Conservation (phyloP, 2,113 vertebrate genomes). For the Oxyruncus cristatus region DNA sequence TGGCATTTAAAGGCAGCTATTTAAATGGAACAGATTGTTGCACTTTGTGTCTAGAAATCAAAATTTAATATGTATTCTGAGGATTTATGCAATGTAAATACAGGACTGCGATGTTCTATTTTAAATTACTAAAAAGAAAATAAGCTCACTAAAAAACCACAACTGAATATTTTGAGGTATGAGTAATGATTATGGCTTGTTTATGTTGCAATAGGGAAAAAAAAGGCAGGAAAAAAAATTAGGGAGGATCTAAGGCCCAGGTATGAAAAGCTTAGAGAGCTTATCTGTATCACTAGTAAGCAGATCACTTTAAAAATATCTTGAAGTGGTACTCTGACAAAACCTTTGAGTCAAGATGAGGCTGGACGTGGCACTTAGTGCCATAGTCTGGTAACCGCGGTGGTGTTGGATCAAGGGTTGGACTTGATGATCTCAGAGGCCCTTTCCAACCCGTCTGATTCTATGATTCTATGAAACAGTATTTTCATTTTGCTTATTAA, state of each 20-base stretch:
- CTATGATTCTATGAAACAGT: too few species aligned
- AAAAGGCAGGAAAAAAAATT: not conserved
- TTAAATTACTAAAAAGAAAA: not conserved
- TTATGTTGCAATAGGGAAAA: not conserved
- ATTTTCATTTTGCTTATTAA: not conserved
- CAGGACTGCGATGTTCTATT: not conserved
- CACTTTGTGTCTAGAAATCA: conserved; percentile 2
- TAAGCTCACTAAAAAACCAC: not conserved
- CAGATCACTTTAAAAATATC: not conserved
- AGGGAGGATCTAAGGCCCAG: not conserved
- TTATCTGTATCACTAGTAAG: not conserved
- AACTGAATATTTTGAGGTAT: not conserved
- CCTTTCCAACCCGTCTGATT: too few species aligned
- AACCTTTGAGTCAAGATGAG: not conserved
- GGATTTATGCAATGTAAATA: not conserved
- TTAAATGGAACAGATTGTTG: conserved; percentile 17
- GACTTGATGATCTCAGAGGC: too few species aligned
- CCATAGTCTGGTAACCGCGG: too few species aligned
- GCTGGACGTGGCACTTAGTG: too few species aligned
- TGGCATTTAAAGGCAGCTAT: not conserved
- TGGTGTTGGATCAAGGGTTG: too few species aligned
- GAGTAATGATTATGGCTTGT: not conserved
- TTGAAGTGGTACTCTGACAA: not conserved
- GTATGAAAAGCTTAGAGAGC: not conserved
- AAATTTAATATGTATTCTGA: not conserved